Conservation (phyloP, 1,140 invertebrate genomes). For the Drosophila biarmipes region DNA sequence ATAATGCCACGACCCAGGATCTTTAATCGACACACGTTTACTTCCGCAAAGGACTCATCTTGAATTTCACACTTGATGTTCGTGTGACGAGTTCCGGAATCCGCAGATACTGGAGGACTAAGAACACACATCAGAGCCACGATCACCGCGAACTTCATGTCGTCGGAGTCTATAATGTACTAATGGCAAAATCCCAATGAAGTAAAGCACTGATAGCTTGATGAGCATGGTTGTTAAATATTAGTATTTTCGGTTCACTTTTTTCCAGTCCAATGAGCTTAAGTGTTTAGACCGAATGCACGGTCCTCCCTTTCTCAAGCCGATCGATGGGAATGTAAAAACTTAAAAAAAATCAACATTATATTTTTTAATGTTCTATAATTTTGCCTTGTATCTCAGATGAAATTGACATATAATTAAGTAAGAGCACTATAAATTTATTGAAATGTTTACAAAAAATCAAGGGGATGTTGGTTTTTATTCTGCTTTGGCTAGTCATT, state of each 20-base stretch:
- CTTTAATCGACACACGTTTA: conserved; percentile 14
- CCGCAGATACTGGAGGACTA: not conserved
- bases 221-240: not conserved
- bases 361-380: too few relatives aligned
- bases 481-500: too few relatives aligned
- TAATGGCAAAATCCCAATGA: not conserved
- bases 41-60: not conserved
- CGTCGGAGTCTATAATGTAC: not conserved
- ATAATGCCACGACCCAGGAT: conserved; percentile 37
- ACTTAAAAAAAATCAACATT: too few relatives aligned
- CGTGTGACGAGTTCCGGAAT: conserved; percentile 15
- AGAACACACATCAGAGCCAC: not conserved
- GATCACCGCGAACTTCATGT: conserved; percentile 1
- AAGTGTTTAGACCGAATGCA: too few relatives aligned
- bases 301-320: too few relatives aligned
- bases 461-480: too few relatives aligned
- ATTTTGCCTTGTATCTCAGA: too few relatives aligned
- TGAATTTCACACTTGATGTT: conserved; percentile 30
- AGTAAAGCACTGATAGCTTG: not conserved
- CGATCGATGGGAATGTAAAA: too few relatives aligned
- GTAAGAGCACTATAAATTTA: too few relatives aligned
- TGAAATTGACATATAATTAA: too few relatives aligned
- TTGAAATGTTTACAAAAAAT: too few relatives aligned
- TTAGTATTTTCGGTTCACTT: not conserved
- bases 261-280: too few relatives aligned